Evolutionary conservation across 2,113 vertebrate genomes (phyloP), one percentile per base, ranked within the genome.

Genomic region (Engystomops pustulosus): DNA sequence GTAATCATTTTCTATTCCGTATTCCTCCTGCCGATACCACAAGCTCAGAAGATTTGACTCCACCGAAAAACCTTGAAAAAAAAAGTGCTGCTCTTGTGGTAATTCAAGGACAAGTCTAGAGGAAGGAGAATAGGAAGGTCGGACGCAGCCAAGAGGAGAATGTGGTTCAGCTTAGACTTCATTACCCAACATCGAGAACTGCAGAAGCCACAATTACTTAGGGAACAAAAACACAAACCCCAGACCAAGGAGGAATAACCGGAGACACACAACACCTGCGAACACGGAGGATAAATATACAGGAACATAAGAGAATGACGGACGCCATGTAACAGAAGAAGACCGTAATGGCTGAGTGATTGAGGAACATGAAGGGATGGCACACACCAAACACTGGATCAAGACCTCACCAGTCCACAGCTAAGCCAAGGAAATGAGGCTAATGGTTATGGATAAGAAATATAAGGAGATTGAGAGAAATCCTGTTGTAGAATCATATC

Each of bases 31-130:
- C 79, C 87, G 17, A 76, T 41, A 6, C 72, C 84, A 60, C 76
- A 38, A 69, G 62, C 79, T 74, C 11, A 0, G 10, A 27, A 15
- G 2, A 45, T 41, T 72, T 71, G 17, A 17, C 79, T 87, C 79
- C 79, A 51, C 75, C 79, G 75, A 88, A 88, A 84, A 62, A 25
- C 79, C 0, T 2, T 10, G 23, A 58, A 85, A 55, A 80, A 34
- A 58, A 85, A 55, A 80, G 36, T 17, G 0, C 3, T 0, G 68
- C 18, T 72, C 49, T 72, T 38, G 80, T 82, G 14, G 72, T 86
- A 86, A 47, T 82, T 86, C 88, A 88, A 89, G 86, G 88, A 76
- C 71, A 62, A 62, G 55, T 32, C 45, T 88, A 86, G 81, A 84
- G 85, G 74, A 81, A 86, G 81, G 79, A 2, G 51, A 78, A 62